phyloP scores from a whole-genome alignment of 30 jellyfish, hydroid and myxozoan genomes.

The Hydractinia symbiolongicarpus region DNA sequence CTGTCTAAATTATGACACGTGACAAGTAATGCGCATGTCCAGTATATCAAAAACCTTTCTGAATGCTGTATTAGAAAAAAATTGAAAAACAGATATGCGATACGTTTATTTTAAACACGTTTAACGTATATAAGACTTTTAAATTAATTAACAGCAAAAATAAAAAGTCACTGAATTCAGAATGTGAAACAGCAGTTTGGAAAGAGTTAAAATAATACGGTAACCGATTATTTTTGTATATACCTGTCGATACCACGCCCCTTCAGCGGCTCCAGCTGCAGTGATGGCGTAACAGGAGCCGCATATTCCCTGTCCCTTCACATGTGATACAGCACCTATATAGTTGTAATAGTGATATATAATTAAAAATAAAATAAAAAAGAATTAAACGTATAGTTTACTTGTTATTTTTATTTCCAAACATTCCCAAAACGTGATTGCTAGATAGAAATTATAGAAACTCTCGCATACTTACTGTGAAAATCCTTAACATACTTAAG shows the following conservation, averaged over 20 bases:
- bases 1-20: conserved; percentile 46
- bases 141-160: background rate
- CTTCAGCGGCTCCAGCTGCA: conserved; percentile 99
- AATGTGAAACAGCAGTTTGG: background rate
- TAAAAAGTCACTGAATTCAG: background rate
- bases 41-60: background rate
- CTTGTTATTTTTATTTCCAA: background rate
- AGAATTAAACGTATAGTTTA: background rate
- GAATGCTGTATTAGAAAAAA: background rate
- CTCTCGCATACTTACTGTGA: background rate
- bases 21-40: background rate
- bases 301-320: conserved; percentile 95
- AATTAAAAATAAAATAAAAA: background rate
- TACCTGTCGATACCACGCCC: conserved; percentile 91
- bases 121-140: background rate
- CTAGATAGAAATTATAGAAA: background rate
- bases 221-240: background rate
- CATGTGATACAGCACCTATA: conserved; percentile 91
- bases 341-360: background rate
- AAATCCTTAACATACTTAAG: no score
- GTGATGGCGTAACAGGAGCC: conserved; percentile 93
- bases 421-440: background rate
- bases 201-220: background rate
- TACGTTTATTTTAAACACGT: background rate
- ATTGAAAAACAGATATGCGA: background rate